Conservation (phyloP, 2,888 invertebrate species). For the Argynnis bischoffii region DNA sequence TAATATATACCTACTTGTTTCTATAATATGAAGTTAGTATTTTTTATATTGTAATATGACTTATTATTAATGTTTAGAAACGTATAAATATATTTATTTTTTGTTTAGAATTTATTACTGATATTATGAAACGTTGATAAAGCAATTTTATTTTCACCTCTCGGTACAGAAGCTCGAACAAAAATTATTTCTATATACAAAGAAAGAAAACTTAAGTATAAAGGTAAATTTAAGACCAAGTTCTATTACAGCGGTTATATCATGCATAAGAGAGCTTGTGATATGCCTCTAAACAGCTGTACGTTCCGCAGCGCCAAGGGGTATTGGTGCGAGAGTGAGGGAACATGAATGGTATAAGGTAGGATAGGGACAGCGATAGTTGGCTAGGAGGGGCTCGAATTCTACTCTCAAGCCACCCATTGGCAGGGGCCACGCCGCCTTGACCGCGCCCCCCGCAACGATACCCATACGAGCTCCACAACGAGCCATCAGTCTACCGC, state of each 20-base stretch:
- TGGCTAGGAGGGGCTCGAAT: constrained; percentile 70
- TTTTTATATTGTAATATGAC: no score
- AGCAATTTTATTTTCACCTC: background rate
- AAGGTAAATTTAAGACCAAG: constrained; percentile 45
- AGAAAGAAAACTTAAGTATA: constrained; percentile 44
- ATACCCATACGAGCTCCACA: constrained; percentile 59
- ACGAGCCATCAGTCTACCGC: constrained; percentile 71
- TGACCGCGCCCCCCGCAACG: constrained; percentile 65
- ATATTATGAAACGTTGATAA: background rate
- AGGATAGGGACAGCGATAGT: constrained; percentile 50
- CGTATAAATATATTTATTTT: background rate
- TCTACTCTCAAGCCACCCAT: constrained; percentile 56
- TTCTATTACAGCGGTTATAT: constrained; percentile 66
- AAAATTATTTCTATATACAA: constrained; percentile 38
- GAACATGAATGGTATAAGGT: constrained; percentile 46
- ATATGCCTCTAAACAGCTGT: constrained; percentile 74
- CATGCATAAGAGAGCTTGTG: constrained; percentile 59
- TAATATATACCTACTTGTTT: no score
- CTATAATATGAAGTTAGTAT: no score
- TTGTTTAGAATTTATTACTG: background rate
- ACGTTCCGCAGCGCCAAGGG: constrained; percentile 61
- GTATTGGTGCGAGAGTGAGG: constrained; percentile 59
- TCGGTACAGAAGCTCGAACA: constrained; percentile 23
- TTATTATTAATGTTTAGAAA: no score
- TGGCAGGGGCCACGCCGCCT: constrained; percentile 63